Conservation (phyloP, 2,888 invertebrate genomes). For the Schizotus pectinicornis region DNA sequence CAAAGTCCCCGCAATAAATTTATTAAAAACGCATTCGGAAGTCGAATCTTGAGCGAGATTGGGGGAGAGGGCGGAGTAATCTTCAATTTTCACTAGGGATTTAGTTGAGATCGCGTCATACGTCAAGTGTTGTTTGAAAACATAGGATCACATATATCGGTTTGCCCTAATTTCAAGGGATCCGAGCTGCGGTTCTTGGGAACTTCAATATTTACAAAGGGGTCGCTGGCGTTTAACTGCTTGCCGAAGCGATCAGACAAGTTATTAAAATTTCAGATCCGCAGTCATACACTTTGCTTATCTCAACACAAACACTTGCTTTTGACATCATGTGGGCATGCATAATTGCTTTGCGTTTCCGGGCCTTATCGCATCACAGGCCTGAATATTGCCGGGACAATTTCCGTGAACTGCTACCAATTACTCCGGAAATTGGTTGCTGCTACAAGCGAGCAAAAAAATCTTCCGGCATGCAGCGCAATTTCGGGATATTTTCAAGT, state of each 20-base stretch:
- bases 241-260: background rate
- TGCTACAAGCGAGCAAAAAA: too few species aligned
- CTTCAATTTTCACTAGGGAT: conserved; percentile 21
- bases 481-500: too few species aligned
- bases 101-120: conserved; percentile 17
- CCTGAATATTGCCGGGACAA: too few species aligned
- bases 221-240: conserved; percentile 3
- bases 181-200: background rate
- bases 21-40: conserved; percentile 24
- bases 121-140: conserved; percentile 20
- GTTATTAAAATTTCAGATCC: conserved; percentile 9
- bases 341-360: background rate
- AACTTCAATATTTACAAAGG: background rate
- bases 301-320: background rate
- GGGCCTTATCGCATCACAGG: too few species aligned
- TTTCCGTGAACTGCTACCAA: too few species aligned
- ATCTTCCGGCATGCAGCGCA: too few species aligned
- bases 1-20: conserved; percentile 20
- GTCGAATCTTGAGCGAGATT: conserved; percentile 7
- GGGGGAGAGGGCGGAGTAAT: conserved; percentile 7
- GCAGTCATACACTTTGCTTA: conserved; percentile 1
- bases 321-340: background rate
- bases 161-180: conserved; percentile 14
- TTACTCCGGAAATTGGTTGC: too few species aligned
- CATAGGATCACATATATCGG: conserved; percentile 8